Conservation (phyloP, 1,140 invertebrate genomes). For the Drosophila eugracilis region DNA sequence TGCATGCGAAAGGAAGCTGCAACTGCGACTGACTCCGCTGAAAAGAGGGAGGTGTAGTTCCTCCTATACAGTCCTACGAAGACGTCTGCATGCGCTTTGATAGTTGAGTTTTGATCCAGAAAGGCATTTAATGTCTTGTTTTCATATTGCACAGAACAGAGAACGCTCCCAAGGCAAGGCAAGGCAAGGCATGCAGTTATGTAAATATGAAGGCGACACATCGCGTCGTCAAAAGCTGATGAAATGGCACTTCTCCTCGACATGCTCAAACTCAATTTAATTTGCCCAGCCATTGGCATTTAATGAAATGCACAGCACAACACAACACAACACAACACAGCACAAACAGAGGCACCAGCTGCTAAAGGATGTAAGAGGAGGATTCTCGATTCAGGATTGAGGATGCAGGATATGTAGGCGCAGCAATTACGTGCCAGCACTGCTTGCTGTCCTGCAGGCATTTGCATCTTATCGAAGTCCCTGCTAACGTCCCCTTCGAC, state of each 20-base stretch:
- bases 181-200: constrained; percentile 28
- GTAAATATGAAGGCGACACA: constrained; percentile 43
- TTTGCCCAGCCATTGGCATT: constrained; percentile 66
- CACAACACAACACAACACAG: constrained; percentile 6
- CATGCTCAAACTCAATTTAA: constrained; percentile 77
- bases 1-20: constrained; percentile 49
- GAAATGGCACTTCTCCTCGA: constrained; percentile 67
- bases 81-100: constrained; percentile 58
- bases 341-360: constrained; percentile 21
- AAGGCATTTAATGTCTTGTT: constrained; percentile 79
- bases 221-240: constrained; percentile 65
- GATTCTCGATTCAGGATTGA: constrained; percentile 1
- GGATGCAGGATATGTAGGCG: constrained; percentile 58
- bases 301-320: constrained; percentile 51
- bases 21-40: constrained; percentile 41
- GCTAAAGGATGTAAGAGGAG: not conserved
- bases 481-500: not conserved
- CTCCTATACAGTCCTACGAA: constrained; percentile 11
- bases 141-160: constrained; percentile 51
- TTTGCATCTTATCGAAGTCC: constrained; percentile 73
- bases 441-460: constrained; percentile 65
- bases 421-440: constrained; percentile 73
- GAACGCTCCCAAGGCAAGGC: constrained; percentile 10
- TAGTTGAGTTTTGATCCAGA: constrained; percentile 71
- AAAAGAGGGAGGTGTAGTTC: not conserved